Evolutionary conservation across 2,113 vertebrate species (phyloP).

Genomic region (Trogon surrucura): DNA sequence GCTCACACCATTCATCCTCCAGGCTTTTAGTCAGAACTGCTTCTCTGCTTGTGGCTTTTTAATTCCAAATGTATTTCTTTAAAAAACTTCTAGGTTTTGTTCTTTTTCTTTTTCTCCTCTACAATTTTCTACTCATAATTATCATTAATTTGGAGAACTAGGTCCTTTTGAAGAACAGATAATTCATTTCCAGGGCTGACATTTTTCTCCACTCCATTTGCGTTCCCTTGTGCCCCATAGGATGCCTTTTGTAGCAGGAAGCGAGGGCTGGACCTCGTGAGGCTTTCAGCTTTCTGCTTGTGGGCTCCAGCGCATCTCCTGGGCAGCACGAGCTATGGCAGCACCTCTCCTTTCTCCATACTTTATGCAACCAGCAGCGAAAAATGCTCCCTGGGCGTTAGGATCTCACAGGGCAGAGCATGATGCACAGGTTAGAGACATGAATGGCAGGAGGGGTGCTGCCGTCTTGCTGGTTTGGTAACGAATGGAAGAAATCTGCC

Average conservation of each 20-base stretch:
- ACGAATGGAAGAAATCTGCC: background rate
- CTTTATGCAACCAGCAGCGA: background rate
- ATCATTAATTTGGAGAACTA: background rate
- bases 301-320: background rate
- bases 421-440: background rate
- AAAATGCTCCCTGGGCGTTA: background rate
- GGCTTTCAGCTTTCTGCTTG: background rate
- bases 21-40: background rate
- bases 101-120: background rate
- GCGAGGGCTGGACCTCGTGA: background rate
- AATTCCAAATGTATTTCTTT: background rate
- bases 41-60: background rate
- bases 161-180: background rate
- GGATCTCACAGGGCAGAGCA: rapidly evolving
- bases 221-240: background rate
- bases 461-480: background rate
- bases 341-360: background rate
- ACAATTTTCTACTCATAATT: background rate
- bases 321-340: background rate
- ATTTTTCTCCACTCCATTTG: background rate
- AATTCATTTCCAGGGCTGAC: background rate
- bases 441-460: background rate
- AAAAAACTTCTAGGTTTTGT: background rate
- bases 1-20: background rate
- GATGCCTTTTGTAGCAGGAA: background rate